Evolutionary conservation across 1,140 invertebrate genomes (phyloP), one percentile per base, ranked within the genome.

Genomic region (Laupala kohalensis): DNA sequence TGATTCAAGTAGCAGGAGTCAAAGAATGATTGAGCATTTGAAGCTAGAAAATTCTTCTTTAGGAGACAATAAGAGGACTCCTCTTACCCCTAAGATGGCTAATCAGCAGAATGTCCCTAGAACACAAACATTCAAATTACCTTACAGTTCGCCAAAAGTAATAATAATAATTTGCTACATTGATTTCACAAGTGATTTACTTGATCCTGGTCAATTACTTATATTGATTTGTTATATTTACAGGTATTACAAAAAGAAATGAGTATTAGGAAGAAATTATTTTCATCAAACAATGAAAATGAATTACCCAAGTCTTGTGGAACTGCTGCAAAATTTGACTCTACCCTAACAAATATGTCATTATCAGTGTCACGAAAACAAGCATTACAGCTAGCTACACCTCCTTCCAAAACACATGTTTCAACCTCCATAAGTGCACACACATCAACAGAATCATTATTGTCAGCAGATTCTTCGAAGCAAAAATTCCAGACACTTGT

Each of bases 401-500:
- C n/a, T n/a, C n/a, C n/a, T n/a, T n/a, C n/a, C n/a, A n/a, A n/a
- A n/a, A n/a, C n/a, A n/a, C n/a, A n/a, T n/a, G n/a, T n/a, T n/a
- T n/a, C n/a, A n/a, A n/a, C n/a, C n/a, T n/a, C n/a, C n/a, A n/a
- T n/a, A n/a, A n/a, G n/a, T n/a, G n/a, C n/a, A n/a, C n/a, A n/a
- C n/a, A n/a, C n/a, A n/a, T n/a, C n/a, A n/a, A n/a, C n/a, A n/a
- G n/a, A n/a, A n/a, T n/a, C n/a, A n/a, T n/a, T n/a, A n/a, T n/a
- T n/a, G n/a, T n/a, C n/a, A n/a, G n/a, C n/a, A n/a, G 37, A 53
- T 13, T 53, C 9, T 53, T 53, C 37, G 19, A 53, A 4, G 29
- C 27, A 30, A 19, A 64, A 29, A 25, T 71, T 68, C 37, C 73
- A 74, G 67, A 69, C 29, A 30, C 63, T 71, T 24, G 65, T 71